These are phyloP conservation scores for Metaphire vulgaris DNA, from an alignment of 1,140 invertebrate genomes.

Conservation along the genomic window DNA sequence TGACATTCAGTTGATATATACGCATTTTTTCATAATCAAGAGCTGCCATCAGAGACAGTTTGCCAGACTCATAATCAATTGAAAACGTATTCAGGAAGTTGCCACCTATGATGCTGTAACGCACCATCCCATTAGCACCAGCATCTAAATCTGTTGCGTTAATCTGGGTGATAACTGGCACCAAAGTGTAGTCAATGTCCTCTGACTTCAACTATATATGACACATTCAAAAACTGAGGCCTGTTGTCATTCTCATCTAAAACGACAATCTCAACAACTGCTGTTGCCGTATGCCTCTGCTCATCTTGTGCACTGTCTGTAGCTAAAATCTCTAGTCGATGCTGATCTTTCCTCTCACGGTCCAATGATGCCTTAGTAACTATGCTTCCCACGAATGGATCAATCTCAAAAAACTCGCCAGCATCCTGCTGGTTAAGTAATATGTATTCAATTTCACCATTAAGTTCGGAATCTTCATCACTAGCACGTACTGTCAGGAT, in stretches of 20 bases:
- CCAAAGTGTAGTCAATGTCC: constrained; percentile 71
- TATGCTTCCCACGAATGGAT: constrained; percentile 63
- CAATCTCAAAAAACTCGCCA: constrained; percentile 62
- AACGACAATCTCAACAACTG: constrained; percentile 74
- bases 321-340: constrained; percentile 46
- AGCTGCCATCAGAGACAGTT: constrained; percentile 76
- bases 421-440: constrained; percentile 55
- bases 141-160: constrained; percentile 81
- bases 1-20: constrained; percentile 77
- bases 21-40: constrained; percentile 76
- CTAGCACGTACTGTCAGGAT: constrained; percentile 67
- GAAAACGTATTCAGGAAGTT: constrained; percentile 87
- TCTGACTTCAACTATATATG: constrained; percentile 78
- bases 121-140: constrained; percentile 80
- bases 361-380: constrained; percentile 26
- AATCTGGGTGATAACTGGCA: constrained; percentile 77
- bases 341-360: constrained; percentile 42
- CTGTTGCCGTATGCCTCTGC: constrained; percentile 65
- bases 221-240: constrained; percentile 76
- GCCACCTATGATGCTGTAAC: constrained; percentile 89
- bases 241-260: constrained; percentile 51
- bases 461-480: constrained; percentile 58
- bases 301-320: constrained; percentile 54
- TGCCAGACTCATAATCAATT: constrained; percentile 84
- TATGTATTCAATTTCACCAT: constrained; percentile 68